Conservation (phyloP, 2,888 invertebrate species). For the Neoascia interrupta region DNA sequence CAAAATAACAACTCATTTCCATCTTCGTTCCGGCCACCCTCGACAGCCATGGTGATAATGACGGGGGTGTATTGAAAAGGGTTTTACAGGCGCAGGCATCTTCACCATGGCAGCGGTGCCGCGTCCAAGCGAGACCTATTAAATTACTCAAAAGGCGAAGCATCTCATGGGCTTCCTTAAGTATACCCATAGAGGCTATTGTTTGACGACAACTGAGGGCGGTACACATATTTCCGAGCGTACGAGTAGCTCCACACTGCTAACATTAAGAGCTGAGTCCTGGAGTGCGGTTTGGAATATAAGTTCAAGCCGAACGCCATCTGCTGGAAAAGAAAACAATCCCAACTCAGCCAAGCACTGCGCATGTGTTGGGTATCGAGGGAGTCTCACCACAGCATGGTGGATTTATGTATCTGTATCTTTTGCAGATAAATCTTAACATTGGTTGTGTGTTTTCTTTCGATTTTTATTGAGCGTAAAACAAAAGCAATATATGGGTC, state of each 20-base stretch:
- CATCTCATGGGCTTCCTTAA: no score
- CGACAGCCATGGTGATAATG: slow-evolving; percentile 7
- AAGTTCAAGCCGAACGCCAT: slow-evolving; percentile 28
- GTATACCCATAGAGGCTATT: no score
- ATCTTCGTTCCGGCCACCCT: slow-evolving; percentile 36
- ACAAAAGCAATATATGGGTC: slow-evolving; percentile 55
- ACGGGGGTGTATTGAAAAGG: slow-evolving; percentile 5
- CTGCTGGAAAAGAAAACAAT: slow-evolving; percentile 44
- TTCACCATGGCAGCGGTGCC: not conserved
- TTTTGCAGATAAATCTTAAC: slow-evolving; percentile 55
- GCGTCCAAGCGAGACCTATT: slow-evolving; percentile 22
- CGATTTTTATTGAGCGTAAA: slow-evolving; percentile 4
- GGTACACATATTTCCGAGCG: slow-evolving; percentile 4
- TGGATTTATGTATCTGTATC: slow-evolving; percentile 14
- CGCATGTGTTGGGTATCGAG: slow-evolving; percentile 32
- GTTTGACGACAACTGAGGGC: no score
- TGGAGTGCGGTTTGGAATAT: not conserved
- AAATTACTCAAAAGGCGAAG: not conserved
- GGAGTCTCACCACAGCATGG: slow-evolving; percentile 24
- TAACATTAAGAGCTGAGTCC: no score
- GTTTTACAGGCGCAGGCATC: no score
- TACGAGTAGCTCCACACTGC: slow-evolving; percentile 13
- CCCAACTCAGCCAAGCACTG: not conserved
- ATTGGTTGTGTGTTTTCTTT: slow-evolving; percentile 32
- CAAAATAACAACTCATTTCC: slow-evolving; percentile 67